Percentiles rank a stretch among this genome's conserved stretches.
Conservation (phyloP, 2,113 vertebrate species). For the Azemiops feae region DNA sequence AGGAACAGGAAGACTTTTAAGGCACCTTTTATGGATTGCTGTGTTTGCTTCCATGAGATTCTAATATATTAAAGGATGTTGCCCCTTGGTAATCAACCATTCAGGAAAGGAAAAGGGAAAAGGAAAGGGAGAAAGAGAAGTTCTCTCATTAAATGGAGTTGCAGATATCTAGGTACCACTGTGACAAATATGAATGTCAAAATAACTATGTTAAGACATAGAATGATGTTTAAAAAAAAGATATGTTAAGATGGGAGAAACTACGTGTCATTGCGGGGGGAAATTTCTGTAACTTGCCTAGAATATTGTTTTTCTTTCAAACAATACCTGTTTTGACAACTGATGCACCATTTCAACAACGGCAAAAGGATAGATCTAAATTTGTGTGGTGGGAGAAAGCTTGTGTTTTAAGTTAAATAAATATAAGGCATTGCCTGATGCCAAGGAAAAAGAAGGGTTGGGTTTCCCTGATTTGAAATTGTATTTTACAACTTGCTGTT, state of each 20-base stretch:
- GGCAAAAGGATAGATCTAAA: background rate
- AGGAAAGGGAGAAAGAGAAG: accelerated
- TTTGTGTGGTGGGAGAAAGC: background rate
- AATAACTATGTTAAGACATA: background rate
- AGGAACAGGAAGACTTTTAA: background rate
- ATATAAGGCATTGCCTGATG: background rate
- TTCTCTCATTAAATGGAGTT: background rate
- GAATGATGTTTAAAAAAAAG: background rate
- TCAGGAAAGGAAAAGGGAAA: background rate
- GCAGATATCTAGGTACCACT: background rate
- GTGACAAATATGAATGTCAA: background rate
- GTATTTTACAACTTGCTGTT: background rate
- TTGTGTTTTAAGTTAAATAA: background rate
- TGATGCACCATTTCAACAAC: background rate
- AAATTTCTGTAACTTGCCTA: background rate
- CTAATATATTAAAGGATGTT: background rate
- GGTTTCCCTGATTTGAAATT: background rate
- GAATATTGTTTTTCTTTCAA: background rate
- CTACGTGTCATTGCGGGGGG: background rate
- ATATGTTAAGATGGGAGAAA: background rate
- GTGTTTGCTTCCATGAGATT: background rate
- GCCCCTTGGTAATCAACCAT: background rate
- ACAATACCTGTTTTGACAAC: background rate
- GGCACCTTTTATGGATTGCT: background rate
- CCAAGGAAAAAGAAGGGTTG: background rate